A percentile compares a stretch with the other conserved stretches of the same genome.
Conservation (phyloP, 1,140 invertebrate genomes). For the Babylonia areolata region DNA sequence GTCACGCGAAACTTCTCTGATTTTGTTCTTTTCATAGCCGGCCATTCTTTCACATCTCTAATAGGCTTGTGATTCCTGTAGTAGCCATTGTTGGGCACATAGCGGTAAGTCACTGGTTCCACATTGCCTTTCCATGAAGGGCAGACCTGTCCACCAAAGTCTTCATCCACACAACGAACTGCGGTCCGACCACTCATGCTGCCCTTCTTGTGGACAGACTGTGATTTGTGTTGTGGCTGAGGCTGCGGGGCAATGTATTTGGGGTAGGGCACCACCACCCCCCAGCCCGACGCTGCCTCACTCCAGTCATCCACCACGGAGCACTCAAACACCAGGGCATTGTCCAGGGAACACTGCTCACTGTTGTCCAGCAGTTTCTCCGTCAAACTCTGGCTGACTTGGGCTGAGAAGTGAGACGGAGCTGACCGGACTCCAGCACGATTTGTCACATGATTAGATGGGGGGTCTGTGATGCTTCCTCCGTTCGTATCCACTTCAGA, state of each 20-base stretch:
- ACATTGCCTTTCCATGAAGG: conserved; percentile 65
- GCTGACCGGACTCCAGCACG: background rate
- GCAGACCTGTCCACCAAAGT: conserved; percentile 38
- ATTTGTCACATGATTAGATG: background rate
- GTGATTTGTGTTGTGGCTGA: conserved; percentile 38
- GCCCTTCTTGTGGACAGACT: conserved; percentile 25
- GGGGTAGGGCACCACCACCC: conserved; percentile 43
- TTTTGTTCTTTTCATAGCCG: background rate
- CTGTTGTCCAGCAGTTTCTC: conserved; percentile 49
- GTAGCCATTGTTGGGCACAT: conserved; percentile 66
- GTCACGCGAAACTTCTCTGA: background rate
- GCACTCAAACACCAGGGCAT: conserved; percentile 46
- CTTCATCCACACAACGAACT: conserved; percentile 58
- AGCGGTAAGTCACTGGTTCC: conserved; percentile 67
- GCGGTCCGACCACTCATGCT: background rate
- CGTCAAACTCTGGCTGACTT: background rate
- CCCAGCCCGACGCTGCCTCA: conserved; percentile 61
- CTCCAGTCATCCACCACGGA: conserved; percentile 49
- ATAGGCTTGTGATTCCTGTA: conserved; percentile 61
- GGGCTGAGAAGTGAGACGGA: conserved; percentile 13
- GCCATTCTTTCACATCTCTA: conserved; percentile 57
- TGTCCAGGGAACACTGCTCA: conserved; percentile 47
- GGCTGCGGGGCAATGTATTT: conserved; percentile 43
- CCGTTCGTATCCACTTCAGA: background rate
- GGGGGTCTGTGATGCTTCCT: background rate